A percentile compares a stretch with the other conserved stretches of the same genome.
Conservation (phyloP, 2,113 vertebrate species). For the Lepisosteus osseus region DNA sequence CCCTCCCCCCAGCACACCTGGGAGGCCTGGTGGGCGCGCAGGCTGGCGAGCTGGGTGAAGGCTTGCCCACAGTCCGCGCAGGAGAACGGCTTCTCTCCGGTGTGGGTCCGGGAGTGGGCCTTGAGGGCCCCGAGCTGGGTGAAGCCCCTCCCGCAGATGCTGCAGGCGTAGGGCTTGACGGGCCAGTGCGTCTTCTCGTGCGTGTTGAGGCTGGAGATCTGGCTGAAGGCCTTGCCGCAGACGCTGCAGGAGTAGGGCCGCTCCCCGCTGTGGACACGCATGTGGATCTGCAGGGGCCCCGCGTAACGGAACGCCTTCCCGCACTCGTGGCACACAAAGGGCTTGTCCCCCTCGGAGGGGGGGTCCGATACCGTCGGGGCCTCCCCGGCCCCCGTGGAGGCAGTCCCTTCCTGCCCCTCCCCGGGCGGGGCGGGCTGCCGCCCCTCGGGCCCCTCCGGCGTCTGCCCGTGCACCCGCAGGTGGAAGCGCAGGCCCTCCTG, state of each 20-base stretch:
- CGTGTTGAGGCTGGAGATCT: slow-evolving; percentile 57
- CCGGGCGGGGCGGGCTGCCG: neutral
- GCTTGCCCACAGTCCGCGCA: slow-evolving; percentile 1
- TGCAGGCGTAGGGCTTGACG: slow-evolving; percentile 66
- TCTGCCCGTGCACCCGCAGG: slow-evolving; percentile 28
- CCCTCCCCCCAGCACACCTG: neutral
- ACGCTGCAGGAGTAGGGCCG: slow-evolving; percentile 69
- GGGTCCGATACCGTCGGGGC: neutral
- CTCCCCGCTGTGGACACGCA: slow-evolving; percentile 67
- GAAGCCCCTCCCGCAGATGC: slow-evolving; percentile 61
- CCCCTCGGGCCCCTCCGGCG: too few species aligned
- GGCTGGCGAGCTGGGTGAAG: slow-evolving; percentile 1
- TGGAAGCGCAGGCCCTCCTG: slow-evolving; percentile 20
- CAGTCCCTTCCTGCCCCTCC: neutral
- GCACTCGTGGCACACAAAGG: slow-evolving; percentile 55
- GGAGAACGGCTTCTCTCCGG: neutral
- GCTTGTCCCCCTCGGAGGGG: neutral
- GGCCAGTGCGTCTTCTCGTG: slow-evolving; percentile 68
- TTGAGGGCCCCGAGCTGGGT: slow-evolving; percentile 62
- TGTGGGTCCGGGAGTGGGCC: slow-evolving; percentile 50
- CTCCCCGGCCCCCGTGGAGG: neutral
- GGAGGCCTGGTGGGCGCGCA: neutral
- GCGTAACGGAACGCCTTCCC: slow-evolving; percentile 59
- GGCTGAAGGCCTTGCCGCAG: slow-evolving; percentile 65
- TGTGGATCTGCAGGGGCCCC: slow-evolving; percentile 59